phyloP scores from a whole-genome alignment of 37 sponge, comb jelly and placozoan species.

The Tethya wilhelma region DNA sequence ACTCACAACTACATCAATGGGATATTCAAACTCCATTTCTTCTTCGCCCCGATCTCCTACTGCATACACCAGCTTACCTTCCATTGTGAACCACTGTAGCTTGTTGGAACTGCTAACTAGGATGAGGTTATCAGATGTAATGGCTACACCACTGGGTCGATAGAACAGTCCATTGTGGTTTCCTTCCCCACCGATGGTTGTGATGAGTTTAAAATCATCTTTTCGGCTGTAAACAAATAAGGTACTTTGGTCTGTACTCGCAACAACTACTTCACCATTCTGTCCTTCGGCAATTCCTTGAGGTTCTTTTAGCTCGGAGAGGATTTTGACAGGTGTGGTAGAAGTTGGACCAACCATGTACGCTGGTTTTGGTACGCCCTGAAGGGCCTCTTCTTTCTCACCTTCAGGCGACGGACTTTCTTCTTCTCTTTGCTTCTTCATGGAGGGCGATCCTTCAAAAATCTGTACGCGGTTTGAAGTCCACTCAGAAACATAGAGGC shows the following conservation, averaged over 20 bases:
- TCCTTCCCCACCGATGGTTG: slow-evolving; percentile 9
- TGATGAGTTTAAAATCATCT: background rate
- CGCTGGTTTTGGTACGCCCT: background rate
- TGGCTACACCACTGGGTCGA: slow-evolving; percentile 8
- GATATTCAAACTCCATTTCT: slow-evolving; percentile 5
- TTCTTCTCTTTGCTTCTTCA: background rate
- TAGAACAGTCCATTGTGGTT: background rate
- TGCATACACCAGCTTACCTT: slow-evolving; percentile 8
- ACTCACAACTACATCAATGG: background rate
- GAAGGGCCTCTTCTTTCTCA: background rate
- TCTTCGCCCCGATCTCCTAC: background rate
- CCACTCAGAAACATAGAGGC: slow-evolving; percentile 28
- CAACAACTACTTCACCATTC: slow-evolving; percentile 8
- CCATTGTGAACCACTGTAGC: slow-evolving; percentile 17
- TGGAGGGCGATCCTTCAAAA: slow-evolving; percentile 2
- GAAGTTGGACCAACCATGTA: slow-evolving; percentile 2
- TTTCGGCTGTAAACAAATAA: background rate
- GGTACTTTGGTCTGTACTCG: background rate
- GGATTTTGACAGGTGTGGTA: slow-evolving; percentile 9
- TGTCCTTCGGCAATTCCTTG: slow-evolving; percentile 3
- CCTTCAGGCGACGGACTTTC: background rate
- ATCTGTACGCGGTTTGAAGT: slow-evolving; percentile 19
- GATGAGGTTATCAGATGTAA: slow-evolving; percentile 6
- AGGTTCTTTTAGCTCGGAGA: slow-evolving; percentile 10
- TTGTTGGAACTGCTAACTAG: slow-evolving; percentile 15